Percentiles rank a stretch among this genome's conserved stretches.
Conservation (phyloP, 1,140 invertebrate genomes). For the Eueides isabella region DNA sequence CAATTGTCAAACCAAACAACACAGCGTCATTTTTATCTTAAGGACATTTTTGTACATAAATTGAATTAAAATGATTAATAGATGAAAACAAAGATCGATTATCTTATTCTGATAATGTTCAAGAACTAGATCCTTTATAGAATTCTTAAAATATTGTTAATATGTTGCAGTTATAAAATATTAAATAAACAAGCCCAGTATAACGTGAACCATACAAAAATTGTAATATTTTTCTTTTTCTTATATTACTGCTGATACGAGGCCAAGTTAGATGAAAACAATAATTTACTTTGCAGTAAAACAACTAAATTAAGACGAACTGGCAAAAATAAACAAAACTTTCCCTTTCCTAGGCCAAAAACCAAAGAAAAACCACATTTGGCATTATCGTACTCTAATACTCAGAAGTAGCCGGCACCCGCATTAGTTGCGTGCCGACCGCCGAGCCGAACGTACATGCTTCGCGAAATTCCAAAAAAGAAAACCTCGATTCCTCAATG, state of each 20-base stretch:
- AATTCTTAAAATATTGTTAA: not conserved
- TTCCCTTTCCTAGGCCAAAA: slow-evolving; percentile 48
- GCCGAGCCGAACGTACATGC: slow-evolving; percentile 55
- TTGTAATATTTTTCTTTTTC: not conserved
- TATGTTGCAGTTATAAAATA: not conserved
- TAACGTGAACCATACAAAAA: not conserved
- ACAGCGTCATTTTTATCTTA: too few relatives aligned
- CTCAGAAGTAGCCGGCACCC: slow-evolving; percentile 57
- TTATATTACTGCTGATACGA: not conserved
- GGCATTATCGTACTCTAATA: slow-evolving; percentile 58
- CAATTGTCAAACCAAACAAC: not conserved
- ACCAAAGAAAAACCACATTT: slow-evolving; percentile 62
- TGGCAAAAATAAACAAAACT: slow-evolving; percentile 51
- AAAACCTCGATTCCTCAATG: slow-evolving; percentile 15
- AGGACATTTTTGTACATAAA: too few relatives aligned
- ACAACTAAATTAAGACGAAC: slow-evolving; percentile 22
- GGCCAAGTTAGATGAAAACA: slow-evolving; percentile 1
- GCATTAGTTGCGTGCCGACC: slow-evolving; percentile 63
- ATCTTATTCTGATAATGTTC: too few relatives aligned
- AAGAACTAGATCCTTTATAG: too few relatives aligned
- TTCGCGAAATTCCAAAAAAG: slow-evolving; percentile 26
- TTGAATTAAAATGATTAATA: too few relatives aligned
- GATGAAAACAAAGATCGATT: too few relatives aligned
- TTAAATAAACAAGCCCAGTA: not conserved
- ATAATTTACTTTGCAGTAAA: slow-evolving; percentile 18